Base-by-base conservation (phyloP, 2,797 vertebrate species). In the Austrolebias charrua region DNA sequence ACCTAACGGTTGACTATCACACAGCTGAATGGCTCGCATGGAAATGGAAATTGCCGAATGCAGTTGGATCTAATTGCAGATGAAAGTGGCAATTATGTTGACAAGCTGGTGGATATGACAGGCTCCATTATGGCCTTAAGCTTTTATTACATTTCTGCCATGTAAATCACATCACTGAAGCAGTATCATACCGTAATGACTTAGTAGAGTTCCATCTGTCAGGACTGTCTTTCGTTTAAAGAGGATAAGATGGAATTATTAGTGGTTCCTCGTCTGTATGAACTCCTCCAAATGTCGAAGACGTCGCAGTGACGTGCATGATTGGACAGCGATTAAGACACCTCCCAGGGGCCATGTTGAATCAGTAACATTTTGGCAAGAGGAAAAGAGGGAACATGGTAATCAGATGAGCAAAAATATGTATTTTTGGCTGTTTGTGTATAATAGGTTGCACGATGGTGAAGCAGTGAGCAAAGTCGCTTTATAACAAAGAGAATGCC, bases 21-120 rank as follows among this genome's bases (percentile, higher is more conserved):
- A 62, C 77, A 67, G 73, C 69, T 48, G 71, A 85, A 75, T 75
- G 76, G 66, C 73, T 81, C 63, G 13, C 47, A 69, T 53, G 69
- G 58, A 83, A 81, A 81, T 79, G 75, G 69, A 74, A 75, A 71
- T 79, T 58, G 31, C 63, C 5, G 59, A 80, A 79, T 79, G 79
- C 74, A 60, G 70, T 53, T 57, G 69, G 70, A 82, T 82, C 75
- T 84, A 82, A 88, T 86, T 86, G 82, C 83, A 75, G 71, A 71
- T 83, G 81, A 78, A 86, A 89, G 84, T 83, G 83, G 86, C 79
- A 84, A 90, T 90, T 86, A 88, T 84, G 80, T 87, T 89, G 86
- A 90, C 85, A 86, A 88, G 85, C 83, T 86, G 86, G 79, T 85
- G 86, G 85, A 83, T 87, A 85, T 89, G 89, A 88, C 86, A 84